Percentiles rank a stretch among this genome's conserved stretches.
Evolutionary conservation across 2,113 vertebrate species (phyloP).

Genomic region (Campylorhamphus procurvoides): DNA sequence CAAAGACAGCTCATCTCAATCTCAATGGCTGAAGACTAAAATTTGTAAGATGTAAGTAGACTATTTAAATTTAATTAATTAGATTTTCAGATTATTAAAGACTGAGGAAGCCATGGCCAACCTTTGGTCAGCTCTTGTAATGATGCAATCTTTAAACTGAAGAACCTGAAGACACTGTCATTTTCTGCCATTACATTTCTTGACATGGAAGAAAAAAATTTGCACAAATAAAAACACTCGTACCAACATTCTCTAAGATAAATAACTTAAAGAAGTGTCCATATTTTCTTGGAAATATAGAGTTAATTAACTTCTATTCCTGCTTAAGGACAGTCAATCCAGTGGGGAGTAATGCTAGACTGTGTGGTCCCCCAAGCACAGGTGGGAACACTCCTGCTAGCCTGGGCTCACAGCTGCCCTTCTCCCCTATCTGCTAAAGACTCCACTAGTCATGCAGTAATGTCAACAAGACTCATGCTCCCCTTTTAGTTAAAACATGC

Average conservation of each 20-base stretch:
- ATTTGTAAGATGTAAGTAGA: conserved; percentile 14
- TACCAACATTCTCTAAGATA: background rate
- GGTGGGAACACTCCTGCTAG: background rate
- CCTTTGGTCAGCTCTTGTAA: background rate
- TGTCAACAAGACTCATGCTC: background rate
- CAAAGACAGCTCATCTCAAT: background rate
- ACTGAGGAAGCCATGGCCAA: background rate
- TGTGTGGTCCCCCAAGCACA: background rate
- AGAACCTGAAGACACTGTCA: background rate
- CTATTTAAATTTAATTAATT: background rate
- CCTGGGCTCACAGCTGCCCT: background rate
- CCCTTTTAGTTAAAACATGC: background rate
- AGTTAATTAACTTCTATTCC: background rate
- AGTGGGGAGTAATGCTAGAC: background rate
- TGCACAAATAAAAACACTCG: background rate
- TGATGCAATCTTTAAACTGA: background rate
- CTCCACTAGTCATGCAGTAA: background rate
- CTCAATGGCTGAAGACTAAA: background rate
- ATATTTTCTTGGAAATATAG: background rate
- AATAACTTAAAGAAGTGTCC: background rate
- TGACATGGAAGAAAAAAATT: background rate
- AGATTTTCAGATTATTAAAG: background rate
- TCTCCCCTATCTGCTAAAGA: background rate
- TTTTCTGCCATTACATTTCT: background rate
- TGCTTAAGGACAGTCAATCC: background rate